These are phyloP conservation scores for Phacellophora camtschatica DNA, from an alignment of 30 jellyfish, hydroid and myxozoan species.

Conservation along the genomic window DNA sequence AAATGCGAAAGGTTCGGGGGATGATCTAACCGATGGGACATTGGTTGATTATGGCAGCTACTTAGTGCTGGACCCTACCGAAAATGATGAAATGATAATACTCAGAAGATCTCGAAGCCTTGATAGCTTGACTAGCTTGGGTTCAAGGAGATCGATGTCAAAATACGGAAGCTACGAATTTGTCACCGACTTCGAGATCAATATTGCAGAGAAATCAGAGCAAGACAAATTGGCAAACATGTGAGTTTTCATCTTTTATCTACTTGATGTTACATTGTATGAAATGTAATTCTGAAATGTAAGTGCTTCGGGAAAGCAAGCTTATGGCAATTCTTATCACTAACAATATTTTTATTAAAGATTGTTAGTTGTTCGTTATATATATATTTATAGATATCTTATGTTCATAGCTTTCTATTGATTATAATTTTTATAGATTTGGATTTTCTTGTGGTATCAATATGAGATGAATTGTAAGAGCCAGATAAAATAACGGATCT, in stretches of 20 bases:
- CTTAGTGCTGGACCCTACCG: constrained; percentile 79
- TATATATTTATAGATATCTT: background rate
- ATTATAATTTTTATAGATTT: too few species aligned
- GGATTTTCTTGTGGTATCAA: too few species aligned
- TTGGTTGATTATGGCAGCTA: constrained; percentile 89
- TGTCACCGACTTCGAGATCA: constrained; percentile 87
- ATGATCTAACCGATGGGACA: background rate
- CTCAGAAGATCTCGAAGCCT: constrained; percentile 89
- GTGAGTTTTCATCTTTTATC: constrained; percentile 30
- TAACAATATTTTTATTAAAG: background rate
- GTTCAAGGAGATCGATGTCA: constrained; percentile 83
- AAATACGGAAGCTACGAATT: constrained; percentile 92
- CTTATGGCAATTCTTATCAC: background rate
- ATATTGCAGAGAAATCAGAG: constrained; percentile 94
- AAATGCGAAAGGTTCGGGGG: constrained; percentile 7
- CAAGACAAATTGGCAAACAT: constrained; percentile 10
- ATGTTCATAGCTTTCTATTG: too few species aligned
- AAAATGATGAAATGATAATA: constrained; percentile 74
- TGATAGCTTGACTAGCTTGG: constrained; percentile 82
- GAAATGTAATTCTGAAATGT: background rate
- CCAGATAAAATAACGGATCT: too few species aligned
- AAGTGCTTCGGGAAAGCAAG: background rate
- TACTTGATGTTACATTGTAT: background rate
- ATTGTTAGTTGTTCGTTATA: background rate
- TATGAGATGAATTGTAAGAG: too few species aligned